A percentile compares a stretch with the other conserved stretches of the same genome.
phyloP scores from a whole-genome alignment of 1,140 invertebrate species.

The Brachionus rotundiformis region DNA sequence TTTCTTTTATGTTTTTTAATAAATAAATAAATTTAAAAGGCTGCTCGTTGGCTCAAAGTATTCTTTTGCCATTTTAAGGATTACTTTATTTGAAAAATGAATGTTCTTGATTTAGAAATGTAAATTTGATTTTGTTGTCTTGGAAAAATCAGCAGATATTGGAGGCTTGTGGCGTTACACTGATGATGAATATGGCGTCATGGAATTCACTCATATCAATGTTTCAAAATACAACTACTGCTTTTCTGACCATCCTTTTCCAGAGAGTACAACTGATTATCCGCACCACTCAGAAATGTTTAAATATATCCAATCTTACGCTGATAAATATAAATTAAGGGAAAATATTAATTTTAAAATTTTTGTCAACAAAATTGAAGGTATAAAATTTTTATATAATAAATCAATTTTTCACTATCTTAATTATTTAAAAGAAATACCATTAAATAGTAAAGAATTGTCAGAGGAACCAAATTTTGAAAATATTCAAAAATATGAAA shows the following conservation, averaged over 20 bases:
- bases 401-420: background rate
- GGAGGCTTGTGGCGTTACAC: slow-evolving; percentile 62
- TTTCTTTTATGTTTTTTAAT: background rate
- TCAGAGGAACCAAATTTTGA: slow-evolving; percentile 54
- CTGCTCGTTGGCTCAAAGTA: slow-evolving; percentile 46
- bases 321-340: slow-evolving; percentile 56
- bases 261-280: slow-evolving; percentile 57
- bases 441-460: no score
- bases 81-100: background rate
- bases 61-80: background rate
- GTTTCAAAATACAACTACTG: slow-evolving; percentile 63
- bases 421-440: background rate
- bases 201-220: slow-evolving; percentile 64
- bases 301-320: slow-evolving; percentile 58
- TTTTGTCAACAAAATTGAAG: slow-evolving; percentile 55
- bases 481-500: slow-evolving; percentile 55
- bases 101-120: slow-evolving; percentile 55
- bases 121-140: slow-evolving; percentile 56
- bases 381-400: slow-evolving; percentile 55
- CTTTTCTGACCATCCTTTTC: slow-evolving; percentile 61
- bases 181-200: slow-evolving; percentile 62
- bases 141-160: slow-evolving; percentile 59
- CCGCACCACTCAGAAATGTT: slow-evolving; percentile 61
- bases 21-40: background rate
- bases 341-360: slow-evolving; percentile 56